Conservation (phyloP, 2,113 vertebrate species). For the Phyllostomus hastatus region DNA sequence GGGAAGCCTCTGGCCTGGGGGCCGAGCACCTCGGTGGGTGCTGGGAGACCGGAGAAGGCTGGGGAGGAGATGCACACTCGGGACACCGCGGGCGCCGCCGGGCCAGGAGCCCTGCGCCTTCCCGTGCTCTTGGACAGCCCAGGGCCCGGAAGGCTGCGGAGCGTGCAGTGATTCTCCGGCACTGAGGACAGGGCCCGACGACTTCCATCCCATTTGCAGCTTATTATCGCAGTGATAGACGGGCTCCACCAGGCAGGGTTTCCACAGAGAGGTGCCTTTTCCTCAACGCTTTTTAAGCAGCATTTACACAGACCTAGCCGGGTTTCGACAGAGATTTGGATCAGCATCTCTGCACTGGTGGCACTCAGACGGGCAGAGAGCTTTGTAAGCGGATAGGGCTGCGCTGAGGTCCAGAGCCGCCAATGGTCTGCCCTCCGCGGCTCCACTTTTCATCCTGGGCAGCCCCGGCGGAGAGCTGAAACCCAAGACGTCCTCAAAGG, state of each 20-base stretch:
- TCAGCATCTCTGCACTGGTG: background rate
- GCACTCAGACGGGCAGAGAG: background rate
- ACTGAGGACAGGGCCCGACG: background rate
- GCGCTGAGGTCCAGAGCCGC: background rate
- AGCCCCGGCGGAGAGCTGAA: background rate
- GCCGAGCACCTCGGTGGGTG: background rate
- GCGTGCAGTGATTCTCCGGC: background rate
- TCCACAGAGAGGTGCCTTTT: background rate
- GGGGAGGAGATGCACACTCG: background rate
- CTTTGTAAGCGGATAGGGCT: background rate
- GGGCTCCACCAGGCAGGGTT: background rate
- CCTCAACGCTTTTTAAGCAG: background rate
- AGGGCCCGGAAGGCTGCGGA: too few species aligned
- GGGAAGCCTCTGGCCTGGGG: background rate
- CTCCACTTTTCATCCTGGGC: background rate
- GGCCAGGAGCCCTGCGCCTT: background rate
- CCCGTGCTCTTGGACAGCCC: too few species aligned
- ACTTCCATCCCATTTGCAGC: background rate
- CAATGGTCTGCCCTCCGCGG: fast-evolving
- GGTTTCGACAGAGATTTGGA: background rate
- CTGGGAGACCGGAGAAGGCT: background rate
- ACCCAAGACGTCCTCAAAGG: background rate
- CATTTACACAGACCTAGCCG: background rate
- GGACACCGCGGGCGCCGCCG: background rate
- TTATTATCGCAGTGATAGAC: background rate